Conservation (phyloP, 1,140 invertebrate species). For the Arctopsyche grandis region DNA sequence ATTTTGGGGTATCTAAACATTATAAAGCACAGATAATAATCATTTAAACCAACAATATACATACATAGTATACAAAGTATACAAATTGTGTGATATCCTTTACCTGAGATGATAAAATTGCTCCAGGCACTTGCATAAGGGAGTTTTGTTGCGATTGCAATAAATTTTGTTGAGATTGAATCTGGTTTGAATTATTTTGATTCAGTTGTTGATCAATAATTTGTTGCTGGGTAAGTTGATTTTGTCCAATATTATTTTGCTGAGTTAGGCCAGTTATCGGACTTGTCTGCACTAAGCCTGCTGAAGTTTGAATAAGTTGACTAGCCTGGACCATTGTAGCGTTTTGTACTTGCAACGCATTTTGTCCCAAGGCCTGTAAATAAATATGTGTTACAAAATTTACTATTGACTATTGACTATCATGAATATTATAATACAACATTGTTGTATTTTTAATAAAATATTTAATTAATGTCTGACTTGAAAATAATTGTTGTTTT, state of each 20-base stretch:
- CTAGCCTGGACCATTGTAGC: conserved; percentile 25
- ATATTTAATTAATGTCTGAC: too few species aligned
- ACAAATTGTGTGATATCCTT: too few species aligned
- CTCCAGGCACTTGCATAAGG: conserved; percentile 41
- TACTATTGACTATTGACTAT: conserved; percentile 9
- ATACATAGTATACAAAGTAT: not conserved
- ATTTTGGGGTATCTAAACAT: conserved; percentile 26
- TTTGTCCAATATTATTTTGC: conserved; percentile 35
- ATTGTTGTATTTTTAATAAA: too few species aligned
- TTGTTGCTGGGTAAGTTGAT: conserved; percentile 39
- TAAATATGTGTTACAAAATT: not conserved
- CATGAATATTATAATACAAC: not conserved
- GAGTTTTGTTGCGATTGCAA: conserved; percentile 57
- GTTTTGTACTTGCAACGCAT: conserved; percentile 38
- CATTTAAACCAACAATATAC: not conserved
- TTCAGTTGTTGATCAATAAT: conserved; percentile 42
- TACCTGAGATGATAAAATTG: conserved; percentile 40
- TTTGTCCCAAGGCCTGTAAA: conserved; percentile 29
- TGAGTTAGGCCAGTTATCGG: conserved; percentile 22
- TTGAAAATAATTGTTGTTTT: not conserved
- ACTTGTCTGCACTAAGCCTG: conserved; percentile 40
- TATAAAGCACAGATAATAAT: not conserved
- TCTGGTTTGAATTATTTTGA: conserved; percentile 20
- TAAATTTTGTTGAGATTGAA: conserved; percentile 56
- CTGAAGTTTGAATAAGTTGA: conserved; percentile 43